Base-by-base conservation (phyloP, 2,888 invertebrate genomes). In the Stenchaetothrips biformis region DNA sequence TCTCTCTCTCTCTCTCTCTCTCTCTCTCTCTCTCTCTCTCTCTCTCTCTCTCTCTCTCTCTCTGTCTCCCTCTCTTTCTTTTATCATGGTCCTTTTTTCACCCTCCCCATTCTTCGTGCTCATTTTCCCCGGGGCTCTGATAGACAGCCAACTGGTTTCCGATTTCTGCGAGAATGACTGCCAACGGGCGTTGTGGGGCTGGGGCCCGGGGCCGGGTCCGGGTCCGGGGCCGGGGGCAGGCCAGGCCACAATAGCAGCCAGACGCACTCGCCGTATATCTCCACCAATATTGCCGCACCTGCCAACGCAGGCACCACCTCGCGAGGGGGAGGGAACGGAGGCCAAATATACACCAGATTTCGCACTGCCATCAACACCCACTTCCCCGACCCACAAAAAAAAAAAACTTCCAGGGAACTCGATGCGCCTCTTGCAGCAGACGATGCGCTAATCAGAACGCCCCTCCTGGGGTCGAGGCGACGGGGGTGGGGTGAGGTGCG, bases 21-120 rank as follows among this genome's bases (percentile, higher is more conserved):
- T 62, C 62, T 62, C 62, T 62, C 62, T 67, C 67, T 67, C 67
- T 67, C 67, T 67, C 67, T 67, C 49, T 49, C 8, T 11, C 49
- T 53, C 53, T 6, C 67, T 67, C 67, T 67, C 21, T 67, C 67
- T 21, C 67, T 67, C 67, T 67, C 67, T 3, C 21, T 67, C n/a
- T 62, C 62, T 62, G n/a, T 62, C 62, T 7, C n/a, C n/a, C 62
- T 62, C 18, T 62, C 62, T 8, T 18, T 8, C 62, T 62, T 6
- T 13, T 18, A n/a, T n/a, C 37, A 37, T 37, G 37, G 2, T 4
- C 37, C 37, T 37, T 37, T 37, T 37, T 37, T 13, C 53, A 11
- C 4, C 53, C 53, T 53, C 53, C 53, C 53, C 53, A 9, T 53
- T 9, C 53, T 16, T 53, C 53, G 53, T 53, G 53, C 53, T 18